Evolutionary conservation across 1,140 invertebrate species (phyloP), one percentile per base, ranked within the genome.

Genomic region (Tyrophagus putrescentiae): DNA sequence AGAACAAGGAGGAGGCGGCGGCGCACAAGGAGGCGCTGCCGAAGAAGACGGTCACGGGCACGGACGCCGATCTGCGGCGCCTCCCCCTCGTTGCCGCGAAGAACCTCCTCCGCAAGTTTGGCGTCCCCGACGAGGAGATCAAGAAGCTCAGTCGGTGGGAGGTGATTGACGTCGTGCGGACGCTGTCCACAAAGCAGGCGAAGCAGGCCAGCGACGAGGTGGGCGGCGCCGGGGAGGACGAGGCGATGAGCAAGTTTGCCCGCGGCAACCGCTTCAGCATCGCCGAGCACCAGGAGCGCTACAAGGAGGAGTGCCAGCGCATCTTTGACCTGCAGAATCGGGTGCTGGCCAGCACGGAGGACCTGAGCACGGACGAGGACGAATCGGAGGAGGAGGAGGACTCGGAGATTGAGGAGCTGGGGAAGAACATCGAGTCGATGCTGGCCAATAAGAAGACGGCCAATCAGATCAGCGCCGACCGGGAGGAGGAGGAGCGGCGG

Each of bases 241-340:
- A 58, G 69, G 76, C 73, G 29, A 95, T 97, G 90, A 91, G 89
- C 2, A 61, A 61, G 29, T 99, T 99, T 74, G 97, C 94, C 0
- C 77, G 95, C 73, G 95, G 95, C 64, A 98, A 98, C 75, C 78
- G 93, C 60, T 97, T 96, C 71, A 97, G 91, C 1, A 94, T 97
- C 42, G 94, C 93, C 4, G 95, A 98, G 74, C 94, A 98, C 74
- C 94, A 97, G 74, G 94, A 99, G 74, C 80, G 83, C 64, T 98
- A 98, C 69, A 98, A 98, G 74, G 92, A 98, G 73, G 94, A 98
- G 70, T 98, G 94, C 72, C 96, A 99, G 72, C 77, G 91, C 59
- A 92, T 98, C 65, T 99, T 99, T 72, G 93, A 98, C 69, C 74
- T 97, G 6, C 96, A 99, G 75, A 99, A 99, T 75, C 74, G 89